Evolutionary conservation across 2,888 invertebrate species (phyloP).

Genomic region (Drosophila demipolita): DNA sequence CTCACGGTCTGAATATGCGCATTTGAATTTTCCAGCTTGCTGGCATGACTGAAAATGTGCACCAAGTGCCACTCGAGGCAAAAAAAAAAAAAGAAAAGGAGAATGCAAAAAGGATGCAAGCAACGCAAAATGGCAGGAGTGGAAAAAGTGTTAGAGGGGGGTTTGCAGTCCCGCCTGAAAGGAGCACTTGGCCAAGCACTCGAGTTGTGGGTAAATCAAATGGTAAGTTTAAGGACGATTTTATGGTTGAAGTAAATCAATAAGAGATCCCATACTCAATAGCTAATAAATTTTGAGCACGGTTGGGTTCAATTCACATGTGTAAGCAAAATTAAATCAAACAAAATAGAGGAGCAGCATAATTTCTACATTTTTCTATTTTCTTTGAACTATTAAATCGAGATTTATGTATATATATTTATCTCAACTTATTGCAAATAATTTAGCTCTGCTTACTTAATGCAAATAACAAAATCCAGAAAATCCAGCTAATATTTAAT

Average conservation of each 20-base stretch:
- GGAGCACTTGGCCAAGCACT: slow-evolving; percentile 16
- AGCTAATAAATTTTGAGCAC: slow-evolving; percentile 35
- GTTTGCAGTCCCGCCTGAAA: not conserved
- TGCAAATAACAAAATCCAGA: not conserved
- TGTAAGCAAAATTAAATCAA: not conserved
- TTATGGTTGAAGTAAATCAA: slow-evolving; percentile 37
- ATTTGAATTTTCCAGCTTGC: slow-evolving; percentile 6
- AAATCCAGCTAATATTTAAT: not conserved
- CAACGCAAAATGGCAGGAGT: not conserved
- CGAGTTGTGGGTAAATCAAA: slow-evolving; percentile 20
- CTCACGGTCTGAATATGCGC: not conserved
- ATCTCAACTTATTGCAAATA: not conserved
- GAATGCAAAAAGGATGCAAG: not conserved
- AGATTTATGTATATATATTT: not conserved
- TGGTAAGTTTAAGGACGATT: slow-evolving; percentile 25
- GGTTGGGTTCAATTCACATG: not conserved
- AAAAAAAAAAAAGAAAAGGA: not conserved
- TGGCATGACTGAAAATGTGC: slow-evolving; percentile 12
- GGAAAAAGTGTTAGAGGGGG: slow-evolving; percentile 3
- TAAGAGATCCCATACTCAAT: slow-evolving; percentile 19
- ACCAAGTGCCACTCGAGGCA: not conserved
- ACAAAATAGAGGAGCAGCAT: not conserved
- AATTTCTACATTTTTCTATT: not conserved
- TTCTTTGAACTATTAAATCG: not conserved
- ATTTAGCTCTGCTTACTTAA: not conserved